Conservation (phyloP, 2,797 vertebrate genomes). For the Anomalospiza imberbis region DNA sequence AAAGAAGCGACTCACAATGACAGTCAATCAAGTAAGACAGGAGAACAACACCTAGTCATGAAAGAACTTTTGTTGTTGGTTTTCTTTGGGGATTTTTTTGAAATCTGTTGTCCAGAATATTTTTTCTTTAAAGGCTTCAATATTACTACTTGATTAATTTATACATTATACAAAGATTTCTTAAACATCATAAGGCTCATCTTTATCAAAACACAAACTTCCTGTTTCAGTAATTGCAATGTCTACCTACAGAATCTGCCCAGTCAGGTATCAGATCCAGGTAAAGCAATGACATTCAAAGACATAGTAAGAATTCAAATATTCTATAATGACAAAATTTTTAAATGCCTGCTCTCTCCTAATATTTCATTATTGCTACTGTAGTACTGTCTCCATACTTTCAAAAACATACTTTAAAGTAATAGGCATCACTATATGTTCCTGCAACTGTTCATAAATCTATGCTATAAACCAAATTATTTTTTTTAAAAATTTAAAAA, state of each 20-base stretch:
- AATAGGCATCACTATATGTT: background rate
- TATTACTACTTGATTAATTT: background rate
- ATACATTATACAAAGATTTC: background rate
- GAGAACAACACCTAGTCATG: background rate
- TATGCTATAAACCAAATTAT: background rate
- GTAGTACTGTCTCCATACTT: background rate
- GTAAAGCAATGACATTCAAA: background rate
- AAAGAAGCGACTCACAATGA: background rate
- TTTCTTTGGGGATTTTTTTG: background rate
- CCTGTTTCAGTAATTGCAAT: background rate
- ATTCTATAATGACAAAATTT: background rate
- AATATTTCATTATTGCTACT: background rate
- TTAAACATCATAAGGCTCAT: accelerated
- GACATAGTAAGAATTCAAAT: background rate
- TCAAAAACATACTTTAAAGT: background rate
- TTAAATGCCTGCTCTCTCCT: background rate
- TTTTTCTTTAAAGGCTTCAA: background rate
- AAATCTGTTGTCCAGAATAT: background rate
- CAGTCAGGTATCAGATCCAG: background rate
- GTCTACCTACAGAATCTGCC: background rate
- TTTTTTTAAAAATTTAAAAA: no score
- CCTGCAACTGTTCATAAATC: background rate
- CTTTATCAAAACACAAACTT: background rate
- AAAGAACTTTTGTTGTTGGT: background rate
- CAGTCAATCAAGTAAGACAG: background rate